phyloP scores from a whole-genome alignment of 2,888 invertebrate species.

The Rhagonycha lutea region DNA sequence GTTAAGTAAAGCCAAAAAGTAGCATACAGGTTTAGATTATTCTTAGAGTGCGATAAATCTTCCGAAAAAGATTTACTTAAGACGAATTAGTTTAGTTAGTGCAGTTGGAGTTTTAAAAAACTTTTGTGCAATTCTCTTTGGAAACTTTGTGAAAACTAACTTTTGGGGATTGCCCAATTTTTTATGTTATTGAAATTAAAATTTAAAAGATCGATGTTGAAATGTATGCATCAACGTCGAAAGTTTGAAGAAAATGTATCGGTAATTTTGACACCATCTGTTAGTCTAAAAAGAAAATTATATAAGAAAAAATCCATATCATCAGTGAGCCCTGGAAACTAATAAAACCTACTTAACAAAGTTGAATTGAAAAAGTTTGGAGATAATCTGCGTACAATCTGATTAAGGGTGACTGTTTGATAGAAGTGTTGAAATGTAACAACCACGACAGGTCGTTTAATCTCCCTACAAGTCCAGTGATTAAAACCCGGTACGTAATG shows the following conservation, averaged over 20 bases:
- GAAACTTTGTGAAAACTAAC: neutral
- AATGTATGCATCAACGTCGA: neutral
- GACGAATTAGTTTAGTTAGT: neutral
- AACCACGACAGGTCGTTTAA: conserved; percentile 38
- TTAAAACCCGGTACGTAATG: conserved; percentile 41
- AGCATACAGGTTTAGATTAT: neutral
- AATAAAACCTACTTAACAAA: conserved; percentile 49
- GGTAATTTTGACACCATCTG: neutral
- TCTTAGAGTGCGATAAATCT: neutral
- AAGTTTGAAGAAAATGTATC: neutral
- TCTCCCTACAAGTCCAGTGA: conserved; percentile 39
- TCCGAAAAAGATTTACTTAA: neutral
- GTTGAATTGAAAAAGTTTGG: conserved; percentile 51
- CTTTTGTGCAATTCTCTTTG: neutral
- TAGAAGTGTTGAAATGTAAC: conserved; percentile 41
- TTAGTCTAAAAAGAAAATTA: neutral
- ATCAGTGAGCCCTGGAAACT: conserved; percentile 37
- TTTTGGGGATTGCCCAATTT: neutral
- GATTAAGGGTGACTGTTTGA: conserved; percentile 47
- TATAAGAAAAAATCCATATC: neutral
- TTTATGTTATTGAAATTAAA: neutral
- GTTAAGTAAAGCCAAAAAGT: neutral
- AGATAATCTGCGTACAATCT: conserved; percentile 50
- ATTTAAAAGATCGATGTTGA: neutral
- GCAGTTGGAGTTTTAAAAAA: neutral